Base-by-base conservation (phyloP, 2,888 invertebrate genomes). In the Ferdinandea cuprea region DNA sequence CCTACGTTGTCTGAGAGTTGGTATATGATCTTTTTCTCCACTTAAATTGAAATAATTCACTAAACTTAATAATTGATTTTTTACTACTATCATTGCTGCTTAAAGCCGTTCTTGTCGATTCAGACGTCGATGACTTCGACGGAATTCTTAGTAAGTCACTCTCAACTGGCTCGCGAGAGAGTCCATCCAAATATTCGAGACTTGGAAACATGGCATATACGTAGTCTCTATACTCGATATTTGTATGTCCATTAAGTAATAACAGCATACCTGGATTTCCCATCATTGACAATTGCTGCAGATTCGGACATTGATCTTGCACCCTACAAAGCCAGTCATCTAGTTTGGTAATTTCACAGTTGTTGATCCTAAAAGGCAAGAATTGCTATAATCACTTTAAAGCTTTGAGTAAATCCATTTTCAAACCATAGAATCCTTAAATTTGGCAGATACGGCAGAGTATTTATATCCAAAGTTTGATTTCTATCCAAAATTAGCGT, bases 401-500 rank as follows among this genome's bases (percentile, higher is more conserved):
- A n/a, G n/a, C 7, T 3, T 54, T 8, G 25, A 11, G n/a, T 46
- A 56, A 3, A 9, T 15, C 25, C 6, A 35, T 78, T 88, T 91
- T 87, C 25, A 25, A 3, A 93, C 96, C 97, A 97, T 21, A 97
- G 90, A 44, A 97, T 92, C 88, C 94, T 94, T 17, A 97, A 90
- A 86, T 93, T 93, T 0, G 95, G 94, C 89, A 96, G 90, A 42
- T 92, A 92, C 0, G 97, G 97, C 54, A 97, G 92, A 11, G 92
- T 91, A 35, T 94, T 94, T 61, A 93, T 93, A 46, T 95, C 94
- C 28, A 94, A 93, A 72, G 96, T 93, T 1, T 92, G 92, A 88
- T 97, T 97, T 86, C 95, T 94, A 89, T 97, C 97, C 85, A 96
- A 92, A 86, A 97, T 96, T 11, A 97, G 90, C 0, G 96, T 95